Evolutionary conservation across 2,797 vertebrate species (phyloP).

Genomic region (Morus bassanus): DNA sequence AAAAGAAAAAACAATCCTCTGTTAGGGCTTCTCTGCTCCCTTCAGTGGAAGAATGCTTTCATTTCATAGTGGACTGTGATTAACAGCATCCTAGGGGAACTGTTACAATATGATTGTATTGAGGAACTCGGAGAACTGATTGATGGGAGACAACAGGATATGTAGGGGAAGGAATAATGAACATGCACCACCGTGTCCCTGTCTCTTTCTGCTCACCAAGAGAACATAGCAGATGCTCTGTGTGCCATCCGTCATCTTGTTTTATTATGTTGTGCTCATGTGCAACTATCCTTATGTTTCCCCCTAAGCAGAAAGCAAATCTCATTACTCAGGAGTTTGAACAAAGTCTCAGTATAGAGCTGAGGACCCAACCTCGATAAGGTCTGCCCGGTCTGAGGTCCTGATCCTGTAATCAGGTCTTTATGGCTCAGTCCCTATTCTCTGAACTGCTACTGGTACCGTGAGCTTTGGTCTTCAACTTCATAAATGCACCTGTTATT

Average conservation of each 20-base stretch:
- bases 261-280: neutral
- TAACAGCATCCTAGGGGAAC: neutral
- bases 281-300: neutral
- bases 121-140: neutral
- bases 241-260: neutral
- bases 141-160: neutral
- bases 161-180: neutral
- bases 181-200: fast-evolving
- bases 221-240: neutral
- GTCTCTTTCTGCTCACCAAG: neutral
- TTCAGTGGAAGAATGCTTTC: neutral
- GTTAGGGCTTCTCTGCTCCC: neutral
- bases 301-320: neutral
- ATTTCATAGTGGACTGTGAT: neutral
- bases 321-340: neutral
- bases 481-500: neutral
- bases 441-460: neutral
- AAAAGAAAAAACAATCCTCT: neutral
- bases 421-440: neutral
- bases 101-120: fast-evolving
- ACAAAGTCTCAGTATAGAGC: neutral
- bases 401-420: neutral
- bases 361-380: neutral
- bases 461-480: neutral
- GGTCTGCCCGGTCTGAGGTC: neutral